These are phyloP conservation scores for Drosophila suboccidentalis DNA, from an alignment of 2,888 invertebrate species.

Conservation along the genomic window DNA sequence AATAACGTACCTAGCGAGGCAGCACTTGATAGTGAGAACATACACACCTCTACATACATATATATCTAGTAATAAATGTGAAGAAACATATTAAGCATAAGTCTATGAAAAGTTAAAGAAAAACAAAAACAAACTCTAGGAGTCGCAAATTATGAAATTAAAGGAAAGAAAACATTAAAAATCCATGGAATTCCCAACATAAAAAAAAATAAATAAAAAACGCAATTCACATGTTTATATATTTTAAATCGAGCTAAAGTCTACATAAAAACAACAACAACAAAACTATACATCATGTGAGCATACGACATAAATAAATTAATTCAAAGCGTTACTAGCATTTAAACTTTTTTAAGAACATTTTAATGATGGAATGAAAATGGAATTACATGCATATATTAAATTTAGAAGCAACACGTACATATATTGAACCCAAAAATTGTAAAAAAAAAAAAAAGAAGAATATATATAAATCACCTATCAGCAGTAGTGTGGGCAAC, in stretches of 20 bases:
- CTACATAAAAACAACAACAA: constrained; percentile 20
- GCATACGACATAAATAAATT: constrained; percentile 69
- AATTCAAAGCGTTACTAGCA: constrained; percentile 76
- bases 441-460: constrained; percentile 33
- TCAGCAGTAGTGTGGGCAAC: constrained; percentile 49
- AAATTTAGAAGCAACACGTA: constrained; percentile 49
- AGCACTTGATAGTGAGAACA: constrained; percentile 62
- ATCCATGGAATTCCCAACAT: constrained; percentile 70
- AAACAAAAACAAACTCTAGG: constrained; percentile 56
- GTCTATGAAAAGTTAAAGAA: constrained; percentile 69
- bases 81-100: constrained; percentile 73
- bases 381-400: constrained; percentile 45
- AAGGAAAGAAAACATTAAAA: constrained; percentile 61
- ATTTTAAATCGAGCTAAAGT: constrained; percentile 60
- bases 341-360: constrained; percentile 75
- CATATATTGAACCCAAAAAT: constrained; percentile 50
- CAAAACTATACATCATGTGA: constrained; percentile 66
- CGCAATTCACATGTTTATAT: constrained; percentile 63
- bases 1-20: constrained; percentile 43
- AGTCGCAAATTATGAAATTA: constrained; percentile 73
- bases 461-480: constrained; percentile 45
- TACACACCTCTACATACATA: constrained; percentile 75
- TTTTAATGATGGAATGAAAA: constrained; percentile 72
- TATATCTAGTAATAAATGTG: constrained; percentile 78
- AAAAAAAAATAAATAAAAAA: constrained; percentile 50